Base-by-base conservation (phyloP, 2,113 vertebrate genomes). In the Anas platyrhynchos region DNA sequence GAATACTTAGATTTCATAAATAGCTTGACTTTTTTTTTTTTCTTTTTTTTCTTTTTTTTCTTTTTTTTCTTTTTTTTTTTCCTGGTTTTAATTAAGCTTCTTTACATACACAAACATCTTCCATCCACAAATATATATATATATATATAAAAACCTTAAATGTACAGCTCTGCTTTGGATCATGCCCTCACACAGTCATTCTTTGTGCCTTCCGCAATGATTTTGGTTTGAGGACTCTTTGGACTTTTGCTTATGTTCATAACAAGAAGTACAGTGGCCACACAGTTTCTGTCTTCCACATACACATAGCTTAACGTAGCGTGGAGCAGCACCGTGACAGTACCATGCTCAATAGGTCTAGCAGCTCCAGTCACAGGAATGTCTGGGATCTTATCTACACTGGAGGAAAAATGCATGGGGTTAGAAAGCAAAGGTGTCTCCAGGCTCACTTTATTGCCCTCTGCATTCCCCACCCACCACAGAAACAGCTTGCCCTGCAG, bases 221-320 rank as follows among this genome's bases (percentile, higher is more conserved):
- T 67, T 88, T 88, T 72, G 10, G 2, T 63, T 59, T 34, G 67
- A 71, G 36, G 36, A 59, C n/a, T 17, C n/a, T 34, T 17, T 2
- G 31, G n/a, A 54, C n/a, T 89, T 88, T n/a, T 66, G 26, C 9
- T 1, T 2, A 0, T 6, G 31, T 32, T 76, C 76, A 6, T 4
- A 34, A 25, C 11, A 63, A 4, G 55, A 22, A 79, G 38, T 43
- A 20, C 41, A 36, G 7, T 1, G 9, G 8, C 32, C 20, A 54
- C 50, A 13, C 13, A 20, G 52, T 72, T 29, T 13, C 68, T 27
- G 16, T 26, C 20, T 10, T 10, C 34, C 34, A 63, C 25, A 36
- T 16, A 38, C 26, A 25, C 7, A 1, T 13, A 36, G 21, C 16
- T 59, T 67, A 20, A 7, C 0, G 0, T 1, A 10, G 67, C 59